Conservation (phyloP, 1,140 invertebrate genomes). For the Tigriopus japonicus region DNA sequence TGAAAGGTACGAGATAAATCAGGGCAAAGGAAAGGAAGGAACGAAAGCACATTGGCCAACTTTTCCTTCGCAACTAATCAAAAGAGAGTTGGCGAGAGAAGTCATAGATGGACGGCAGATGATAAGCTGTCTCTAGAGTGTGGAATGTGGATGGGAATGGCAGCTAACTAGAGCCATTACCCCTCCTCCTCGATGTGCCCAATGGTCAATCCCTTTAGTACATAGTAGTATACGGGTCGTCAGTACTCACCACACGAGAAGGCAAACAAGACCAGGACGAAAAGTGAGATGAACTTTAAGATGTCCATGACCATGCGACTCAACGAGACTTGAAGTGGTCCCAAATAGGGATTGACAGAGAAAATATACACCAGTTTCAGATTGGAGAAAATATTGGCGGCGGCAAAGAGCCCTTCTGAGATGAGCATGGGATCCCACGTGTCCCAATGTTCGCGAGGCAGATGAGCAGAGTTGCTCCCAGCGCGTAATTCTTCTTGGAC, state of each 20-base stretch:
- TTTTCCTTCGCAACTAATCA: no score
- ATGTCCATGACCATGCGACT: constrained; percentile 96
- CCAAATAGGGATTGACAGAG: constrained; percentile 92
- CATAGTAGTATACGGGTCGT: background rate
- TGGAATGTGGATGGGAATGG: no score
- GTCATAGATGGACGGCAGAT: no score
- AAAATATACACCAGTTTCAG: constrained; percentile 97
- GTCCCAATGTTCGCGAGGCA: constrained; percentile 35
- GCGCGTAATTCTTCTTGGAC: constrained; percentile 26
- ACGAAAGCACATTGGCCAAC: no score
- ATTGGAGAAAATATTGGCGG: constrained; percentile 47
- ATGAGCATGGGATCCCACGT: constrained; percentile 44
- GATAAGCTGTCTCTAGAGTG: no score
- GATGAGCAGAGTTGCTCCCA: constrained; percentile 22
- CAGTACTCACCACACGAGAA: constrained; percentile 71
- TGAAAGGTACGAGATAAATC: no score
- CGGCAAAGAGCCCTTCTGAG: constrained; percentile 41
- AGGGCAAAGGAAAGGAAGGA: no score
- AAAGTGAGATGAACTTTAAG: constrained; percentile 89
- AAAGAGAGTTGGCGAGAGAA: no score
- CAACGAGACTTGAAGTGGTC: constrained; percentile 88
- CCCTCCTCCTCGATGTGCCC: no score
- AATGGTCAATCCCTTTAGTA: no score
- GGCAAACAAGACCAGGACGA: constrained; percentile 85
- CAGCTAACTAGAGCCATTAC: no score